A percentile compares a stretch with the other conserved stretches of the same genome.
Evolutionary conservation across 2,113 vertebrate species (phyloP).

Genomic region (Anhinga anhinga): DNA sequence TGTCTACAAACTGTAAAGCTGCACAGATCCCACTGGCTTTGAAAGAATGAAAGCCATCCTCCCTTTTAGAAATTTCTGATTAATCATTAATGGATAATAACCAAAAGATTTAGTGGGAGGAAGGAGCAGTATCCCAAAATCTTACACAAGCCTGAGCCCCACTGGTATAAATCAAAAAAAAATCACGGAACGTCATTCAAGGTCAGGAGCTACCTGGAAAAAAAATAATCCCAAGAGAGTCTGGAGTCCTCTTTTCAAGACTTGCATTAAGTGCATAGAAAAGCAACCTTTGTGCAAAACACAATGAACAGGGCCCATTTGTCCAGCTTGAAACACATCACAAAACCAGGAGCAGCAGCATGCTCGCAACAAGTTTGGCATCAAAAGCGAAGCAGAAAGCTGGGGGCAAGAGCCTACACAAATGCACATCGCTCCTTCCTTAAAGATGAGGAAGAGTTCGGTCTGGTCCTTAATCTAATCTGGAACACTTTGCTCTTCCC

Average conservation of each 20-base stretch:
- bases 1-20: constrained; percentile 1
- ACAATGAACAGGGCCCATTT: neutral
- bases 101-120: neutral
- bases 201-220: neutral
- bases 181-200: neutral
- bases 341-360: neutral
- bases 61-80: neutral
- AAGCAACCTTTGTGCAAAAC: neutral
- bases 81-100: neutral
- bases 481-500: neutral
- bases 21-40: neutral
- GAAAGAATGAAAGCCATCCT: neutral
- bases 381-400: neutral
- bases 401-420: neutral
- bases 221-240: neutral
- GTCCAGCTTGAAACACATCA: neutral
- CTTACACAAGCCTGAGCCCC: neutral
- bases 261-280: neutral
- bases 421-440: neutral
- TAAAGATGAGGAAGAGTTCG: neutral
- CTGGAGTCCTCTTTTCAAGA: neutral
- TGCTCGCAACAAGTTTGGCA: accelerated
- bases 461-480: neutral
- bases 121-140: neutral
- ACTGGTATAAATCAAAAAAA: neutral